Evolutionary conservation across 1,140 invertebrate species (phyloP).

Genomic region (Drosophila aff.): DNA sequence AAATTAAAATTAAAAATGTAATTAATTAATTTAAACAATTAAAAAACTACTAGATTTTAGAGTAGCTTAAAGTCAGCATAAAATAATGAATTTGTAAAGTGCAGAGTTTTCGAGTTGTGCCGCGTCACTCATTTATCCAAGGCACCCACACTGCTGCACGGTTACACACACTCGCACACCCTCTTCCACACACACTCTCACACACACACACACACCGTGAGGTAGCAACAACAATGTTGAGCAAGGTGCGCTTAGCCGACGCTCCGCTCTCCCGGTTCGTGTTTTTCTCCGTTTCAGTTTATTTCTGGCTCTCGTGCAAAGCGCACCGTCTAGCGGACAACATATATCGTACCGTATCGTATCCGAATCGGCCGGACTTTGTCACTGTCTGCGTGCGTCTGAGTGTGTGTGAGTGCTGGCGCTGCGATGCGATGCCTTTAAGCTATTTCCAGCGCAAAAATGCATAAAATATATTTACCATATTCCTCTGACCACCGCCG

Average conservation of each 20-base stretch:
- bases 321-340: slow-evolving; percentile 72
- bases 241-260: slow-evolving; percentile 77
- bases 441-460: slow-evolving; percentile 61
- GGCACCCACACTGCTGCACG: slow-evolving; percentile 49
- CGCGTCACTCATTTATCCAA: slow-evolving; percentile 46
- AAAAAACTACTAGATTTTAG: background rate
- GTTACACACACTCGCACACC: slow-evolving; percentile 18
- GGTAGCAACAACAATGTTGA: slow-evolving; percentile 72
- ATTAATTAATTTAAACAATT: background rate
- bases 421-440: slow-evolving; percentile 55
- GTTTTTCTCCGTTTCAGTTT: slow-evolving; percentile 69
- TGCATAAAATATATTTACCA: slow-evolving; percentile 46
- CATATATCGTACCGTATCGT: slow-evolving; percentile 43
- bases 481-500: slow-evolving; percentile 23
- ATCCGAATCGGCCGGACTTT: slow-evolving; percentile 25
- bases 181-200: slow-evolving; percentile 7
- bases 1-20: background rate
- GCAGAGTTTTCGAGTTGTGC: slow-evolving; percentile 46
- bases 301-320: slow-evolving; percentile 82
- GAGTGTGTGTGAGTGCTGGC: slow-evolving; percentile 28
- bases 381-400: slow-evolving; percentile 38
- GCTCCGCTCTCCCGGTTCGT: slow-evolving; percentile 59
- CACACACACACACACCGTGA: slow-evolving; percentile 14
- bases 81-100: slow-evolving; percentile 20
- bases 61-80: slow-evolving; percentile 5